Evolutionary conservation across 2,888 invertebrate genomes (phyloP), one percentile per base, ranked within the genome.

Genomic region (Orthonychiurus folsomi): DNA sequence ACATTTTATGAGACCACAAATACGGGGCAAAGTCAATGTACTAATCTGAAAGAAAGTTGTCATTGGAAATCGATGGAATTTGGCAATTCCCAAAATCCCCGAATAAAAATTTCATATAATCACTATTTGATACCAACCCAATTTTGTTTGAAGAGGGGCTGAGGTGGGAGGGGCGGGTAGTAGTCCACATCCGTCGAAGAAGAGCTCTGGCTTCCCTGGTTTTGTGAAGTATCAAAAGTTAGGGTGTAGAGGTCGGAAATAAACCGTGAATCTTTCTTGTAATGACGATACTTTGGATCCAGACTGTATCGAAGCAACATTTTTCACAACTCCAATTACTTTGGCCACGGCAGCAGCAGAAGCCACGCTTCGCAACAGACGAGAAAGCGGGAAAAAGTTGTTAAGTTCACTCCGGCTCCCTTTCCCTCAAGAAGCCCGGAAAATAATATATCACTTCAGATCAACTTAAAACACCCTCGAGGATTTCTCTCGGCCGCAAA

Each of bases 211-310:
- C 15, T 5, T 15, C 37, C 21, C n/a, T 52, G 52, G 18, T 64
- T 58, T 12, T 52, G 54, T n/a, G n/a, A n/a, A 24, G 64, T 86
- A 77, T 88, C 88, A 76, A 89, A 90, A 59, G 89, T 89, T 73
- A 91, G 83, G 58, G 89, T 90, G 75, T 90, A 90, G 67, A 91
- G 82, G 80, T 90, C 89, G 75, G 86, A 80, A 65, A 90, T 83
- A 79, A 88, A 90, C 73, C 88, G 80, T 55, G 88, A 88, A 76
- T 90, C 90, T 79, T 90, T 89, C 79, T 90, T 90, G 77, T 90
- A 90, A 79, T 89, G 89, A 74, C 88, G 83, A 77, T 85, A 74
- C 60, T 73, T 72, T 12, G 70, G 70, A 54, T 73, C 70, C 60
- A 72, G 66, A 64, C 66, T 64, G 55, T 69, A 71, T 52, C 70